Base-by-base conservation (phyloP, 2,113 vertebrate genomes). In the Prunella himalayana region DNA sequence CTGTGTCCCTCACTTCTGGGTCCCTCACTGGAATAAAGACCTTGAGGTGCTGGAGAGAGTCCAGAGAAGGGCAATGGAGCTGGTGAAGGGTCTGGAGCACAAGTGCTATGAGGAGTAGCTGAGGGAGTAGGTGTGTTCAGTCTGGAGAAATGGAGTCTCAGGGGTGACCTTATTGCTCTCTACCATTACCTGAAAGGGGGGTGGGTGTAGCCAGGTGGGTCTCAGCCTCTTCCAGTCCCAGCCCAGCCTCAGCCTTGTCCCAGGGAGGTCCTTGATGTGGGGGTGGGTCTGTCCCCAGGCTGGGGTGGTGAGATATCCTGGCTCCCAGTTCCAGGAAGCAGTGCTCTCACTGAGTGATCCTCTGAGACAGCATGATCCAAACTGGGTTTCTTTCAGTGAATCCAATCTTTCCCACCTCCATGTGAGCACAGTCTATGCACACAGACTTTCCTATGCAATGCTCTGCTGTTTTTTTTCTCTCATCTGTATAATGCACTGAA, bases 361-460 rank as follows among this genome's bases (percentile, higher is more conserved):
- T 64, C 56, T 31, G 35, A 73, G 60, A 75, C 69, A 94, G 4
- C 61, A 39, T 37, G 49, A 53, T 66, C 39, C 68, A 85, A 92
- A 47, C 18, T 59, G 54, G 24, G 7, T 35, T 91, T 87, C 16
- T 95, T 94, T 66, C 84, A 92, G 82, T 88, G 44, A 96, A 92
- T 86, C 75, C 79, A 94, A 49, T 68, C 28, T 49, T 76, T 88
- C 47, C 59, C 10, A 70, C 20, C 60, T 80, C 69, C 24, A 10
- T 47, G 11, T 54, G 49, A 84, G 21, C 41, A 51, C 13, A 81
- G 28, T 82, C 71, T 91, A 65, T 59, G 83, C 56, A 70, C 59
- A 50, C 22, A 50, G 25, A 3, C 3, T 1, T 51, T 57, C 22
- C 84, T 72, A 11, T 11, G 11, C 23, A 77, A n/a, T 15, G 9